Evolutionary conservation across 2,113 vertebrate species (phyloP).

Genomic region (Otis tarda): DNA sequence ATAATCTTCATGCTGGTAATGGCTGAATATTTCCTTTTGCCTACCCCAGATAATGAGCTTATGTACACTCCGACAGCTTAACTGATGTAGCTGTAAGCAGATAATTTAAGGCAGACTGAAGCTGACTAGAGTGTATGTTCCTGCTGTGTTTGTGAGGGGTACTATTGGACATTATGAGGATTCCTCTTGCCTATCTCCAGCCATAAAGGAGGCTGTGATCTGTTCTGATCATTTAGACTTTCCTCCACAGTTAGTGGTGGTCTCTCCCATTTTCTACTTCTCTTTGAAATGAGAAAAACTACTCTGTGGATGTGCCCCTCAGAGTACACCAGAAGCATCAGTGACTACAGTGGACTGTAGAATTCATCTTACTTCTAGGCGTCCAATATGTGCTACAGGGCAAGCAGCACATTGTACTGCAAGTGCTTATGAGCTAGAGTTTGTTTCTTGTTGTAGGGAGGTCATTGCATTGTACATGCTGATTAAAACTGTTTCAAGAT

Average conservation of each 20-base stretch:
- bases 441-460: background rate
- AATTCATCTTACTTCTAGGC: background rate
- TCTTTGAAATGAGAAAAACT: background rate
- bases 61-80: background rate
- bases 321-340: background rate
- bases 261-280: background rate
- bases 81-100: background rate
- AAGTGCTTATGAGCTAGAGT: background rate
- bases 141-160: background rate
- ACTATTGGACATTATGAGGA: background rate
- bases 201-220: background rate
- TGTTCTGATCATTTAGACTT: background rate
- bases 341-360: background rate
- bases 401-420: background rate
- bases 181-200: background rate
- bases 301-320: background rate
- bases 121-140: background rate
- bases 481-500: background rate
- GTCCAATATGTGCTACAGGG: background rate
- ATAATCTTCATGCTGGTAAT: background rate
- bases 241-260: background rate
- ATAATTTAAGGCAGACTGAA: background rate
- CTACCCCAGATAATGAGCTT: background rate
- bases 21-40: background rate
- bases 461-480: background rate